Evolutionary conservation across 2,113 vertebrate species (phyloP).

Genomic region (Oxyruncus cristatus): DNA sequence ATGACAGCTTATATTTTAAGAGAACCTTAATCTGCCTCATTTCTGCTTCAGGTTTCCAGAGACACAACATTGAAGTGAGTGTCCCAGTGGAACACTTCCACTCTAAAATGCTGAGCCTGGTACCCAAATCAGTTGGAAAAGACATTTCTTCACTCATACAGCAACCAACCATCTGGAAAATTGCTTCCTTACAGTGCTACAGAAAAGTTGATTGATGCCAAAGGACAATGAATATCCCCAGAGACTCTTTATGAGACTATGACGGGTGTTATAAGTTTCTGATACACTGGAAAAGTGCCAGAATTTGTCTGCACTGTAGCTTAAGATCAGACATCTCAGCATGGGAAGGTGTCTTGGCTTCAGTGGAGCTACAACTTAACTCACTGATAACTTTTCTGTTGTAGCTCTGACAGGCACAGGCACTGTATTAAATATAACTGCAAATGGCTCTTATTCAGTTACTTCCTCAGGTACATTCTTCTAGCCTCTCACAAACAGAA

Average conservation of each 20-base stretch:
- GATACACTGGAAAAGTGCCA: not conserved
- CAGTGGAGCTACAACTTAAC: not conserved
- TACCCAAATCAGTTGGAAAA: not conserved
- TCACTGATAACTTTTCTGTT: not conserved
- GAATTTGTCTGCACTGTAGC: not conserved
- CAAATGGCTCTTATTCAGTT: not conserved
- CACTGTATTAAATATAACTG: not conserved
- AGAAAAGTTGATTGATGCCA: not conserved
- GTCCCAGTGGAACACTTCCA: not conserved
- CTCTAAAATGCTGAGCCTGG: not conserved
- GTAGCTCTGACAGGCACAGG: not conserved
- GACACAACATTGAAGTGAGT: not conserved
- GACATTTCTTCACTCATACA: not conserved
- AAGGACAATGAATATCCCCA: not conserved
- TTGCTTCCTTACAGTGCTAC: not conserved
- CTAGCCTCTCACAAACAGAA: not conserved
- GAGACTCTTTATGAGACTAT: rapidly evolving
- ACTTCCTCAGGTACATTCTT: not conserved
- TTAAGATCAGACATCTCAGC: not conserved
- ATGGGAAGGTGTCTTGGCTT: not conserved
- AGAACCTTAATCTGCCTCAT: not conserved
- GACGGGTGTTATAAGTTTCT: not conserved
- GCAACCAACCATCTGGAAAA: slow-evolving; percentile 32
- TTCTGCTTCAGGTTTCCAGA: not conserved
- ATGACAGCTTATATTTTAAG: not conserved